Conservation (phyloP, 1,140 invertebrate species). For the Heliconius congener region DNA sequence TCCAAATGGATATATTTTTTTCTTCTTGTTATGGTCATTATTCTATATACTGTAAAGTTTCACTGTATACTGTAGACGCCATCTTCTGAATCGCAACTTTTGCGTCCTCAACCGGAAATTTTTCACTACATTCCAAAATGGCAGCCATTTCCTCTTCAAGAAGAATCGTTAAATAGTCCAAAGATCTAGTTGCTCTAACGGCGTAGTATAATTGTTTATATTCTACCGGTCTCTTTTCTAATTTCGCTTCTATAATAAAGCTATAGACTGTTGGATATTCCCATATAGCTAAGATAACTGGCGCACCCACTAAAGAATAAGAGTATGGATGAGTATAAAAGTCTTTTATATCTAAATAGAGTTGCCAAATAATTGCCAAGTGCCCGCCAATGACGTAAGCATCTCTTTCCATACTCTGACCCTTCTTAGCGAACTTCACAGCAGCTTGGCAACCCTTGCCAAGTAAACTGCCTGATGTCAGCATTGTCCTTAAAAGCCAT, state of each 20-base stretch:
- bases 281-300: constrained; percentile 89
- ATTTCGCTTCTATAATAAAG: constrained; percentile 70
- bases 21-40: constrained; percentile 8
- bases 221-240: constrained; percentile 62
- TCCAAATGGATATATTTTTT: neutral
- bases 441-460: constrained; percentile 92
- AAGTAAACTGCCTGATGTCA: constrained; percentile 88
- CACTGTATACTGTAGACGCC: constrained; percentile 62
- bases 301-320: constrained; percentile 87
- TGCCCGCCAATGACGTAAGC: constrained; percentile 92
- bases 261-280: constrained; percentile 85
- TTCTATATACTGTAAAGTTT: constrained; percentile 67
- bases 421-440: constrained; percentile 88
- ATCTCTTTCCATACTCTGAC: constrained; percentile 83
- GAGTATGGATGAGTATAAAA: constrained; percentile 70
- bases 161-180: constrained; percentile 65
- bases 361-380: constrained; percentile 91
- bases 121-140: constrained; percentile 56
- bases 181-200: constrained; percentile 61
- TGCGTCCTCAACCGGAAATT: constrained; percentile 67
- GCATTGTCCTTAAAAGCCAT: constrained; percentile 89
- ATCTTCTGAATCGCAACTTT: constrained; percentile 65
- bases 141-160: constrained; percentile 63
- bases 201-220: constrained; percentile 68
- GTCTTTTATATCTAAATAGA: constrained; percentile 81